phyloP scores from a whole-genome alignment of 2,888 invertebrate species.

The Phorcus lineatus region DNA sequence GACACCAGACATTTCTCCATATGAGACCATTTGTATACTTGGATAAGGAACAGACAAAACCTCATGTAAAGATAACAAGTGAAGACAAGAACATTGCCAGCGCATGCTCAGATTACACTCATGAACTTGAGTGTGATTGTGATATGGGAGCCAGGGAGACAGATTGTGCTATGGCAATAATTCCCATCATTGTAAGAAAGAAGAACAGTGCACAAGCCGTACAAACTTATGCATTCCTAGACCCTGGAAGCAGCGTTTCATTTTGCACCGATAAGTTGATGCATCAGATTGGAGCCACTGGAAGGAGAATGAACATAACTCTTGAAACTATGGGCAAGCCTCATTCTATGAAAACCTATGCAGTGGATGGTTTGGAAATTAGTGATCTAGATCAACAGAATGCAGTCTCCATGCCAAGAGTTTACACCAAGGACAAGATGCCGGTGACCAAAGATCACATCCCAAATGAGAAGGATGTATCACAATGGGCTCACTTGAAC shows the following conservation, averaged over 20 bases:
- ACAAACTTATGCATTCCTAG: constrained; percentile 26
- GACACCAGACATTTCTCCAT: constrained; percentile 25
- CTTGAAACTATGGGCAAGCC: constrained; percentile 18
- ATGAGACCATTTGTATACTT: background rate
- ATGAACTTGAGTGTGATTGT: background rate
- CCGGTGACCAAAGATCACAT: constrained; percentile 12
- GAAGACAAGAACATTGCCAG: no score
- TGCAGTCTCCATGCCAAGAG: background rate
- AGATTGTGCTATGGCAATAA: constrained; percentile 29
- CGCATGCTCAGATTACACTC: no score
- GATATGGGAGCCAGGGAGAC: constrained; percentile 13
- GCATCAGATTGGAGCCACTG: background rate
- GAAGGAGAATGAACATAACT: background rate
- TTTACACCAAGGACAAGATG: constrained; percentile 20
- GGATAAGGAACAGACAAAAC: no score
- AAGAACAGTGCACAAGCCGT: background rate
- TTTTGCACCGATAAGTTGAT: constrained; percentile 28
- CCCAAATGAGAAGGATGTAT: constrained; percentile 19
- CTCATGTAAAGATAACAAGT: no score
- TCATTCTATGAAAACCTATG: background rate
- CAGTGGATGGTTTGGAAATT: constrained; percentile 2
- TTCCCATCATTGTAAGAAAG: constrained; percentile 23
- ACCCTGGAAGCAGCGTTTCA: constrained; percentile 27
- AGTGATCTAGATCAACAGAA: background rate
- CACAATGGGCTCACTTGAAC: constrained; percentile 26